phyloP scores from a whole-genome alignment of 2,888 invertebrate genomes.

The Thereva nobilitata region DNA sequence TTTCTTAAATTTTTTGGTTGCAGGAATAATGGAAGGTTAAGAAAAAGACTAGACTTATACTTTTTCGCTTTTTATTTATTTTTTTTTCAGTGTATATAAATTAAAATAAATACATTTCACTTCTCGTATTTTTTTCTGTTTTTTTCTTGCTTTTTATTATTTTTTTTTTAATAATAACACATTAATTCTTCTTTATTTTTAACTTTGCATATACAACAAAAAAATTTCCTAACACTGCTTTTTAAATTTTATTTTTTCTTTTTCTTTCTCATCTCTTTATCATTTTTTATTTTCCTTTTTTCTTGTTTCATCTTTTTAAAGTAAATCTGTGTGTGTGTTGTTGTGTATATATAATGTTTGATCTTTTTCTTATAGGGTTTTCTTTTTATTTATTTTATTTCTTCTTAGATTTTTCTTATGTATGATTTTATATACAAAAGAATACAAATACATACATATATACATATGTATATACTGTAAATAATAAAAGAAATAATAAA shows the following conservation, averaged over 20 bases:
- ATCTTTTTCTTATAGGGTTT: constrained; percentile 3
- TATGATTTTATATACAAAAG: constrained; percentile 25
- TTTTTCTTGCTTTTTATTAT: neutral
- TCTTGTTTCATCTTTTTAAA: constrained; percentile 14
- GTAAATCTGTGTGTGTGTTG: constrained; percentile 23
- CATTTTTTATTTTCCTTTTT: neutral
- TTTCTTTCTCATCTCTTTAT: neutral
- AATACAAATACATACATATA: constrained; percentile 16
- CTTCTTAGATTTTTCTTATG: constrained; percentile 14
- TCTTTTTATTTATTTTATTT: constrained; percentile 10
- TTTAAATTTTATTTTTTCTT: constrained; percentile 18
- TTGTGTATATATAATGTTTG: neutral
- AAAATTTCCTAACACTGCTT: constrained; percentile 31
- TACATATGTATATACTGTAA: constrained; percentile 13
- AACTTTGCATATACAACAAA: constrained; percentile 32
- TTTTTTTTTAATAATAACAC: constrained; percentile 29
- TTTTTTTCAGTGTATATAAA: constrained; percentile 57
- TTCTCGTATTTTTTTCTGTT: constrained; percentile 18
- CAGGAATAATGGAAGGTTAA: no score
- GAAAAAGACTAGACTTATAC: neutral
- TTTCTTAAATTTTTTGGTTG: constrained; percentile 19
- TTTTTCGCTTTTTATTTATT: constrained; percentile 55
- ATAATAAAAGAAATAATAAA: constrained; percentile 31
- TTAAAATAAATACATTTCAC: constrained; percentile 54
- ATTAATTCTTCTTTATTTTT: constrained; percentile 30